Evolutionary conservation across 2,888 invertebrate genomes (phyloP).

Genomic region (Loripinus fragilis): DNA sequence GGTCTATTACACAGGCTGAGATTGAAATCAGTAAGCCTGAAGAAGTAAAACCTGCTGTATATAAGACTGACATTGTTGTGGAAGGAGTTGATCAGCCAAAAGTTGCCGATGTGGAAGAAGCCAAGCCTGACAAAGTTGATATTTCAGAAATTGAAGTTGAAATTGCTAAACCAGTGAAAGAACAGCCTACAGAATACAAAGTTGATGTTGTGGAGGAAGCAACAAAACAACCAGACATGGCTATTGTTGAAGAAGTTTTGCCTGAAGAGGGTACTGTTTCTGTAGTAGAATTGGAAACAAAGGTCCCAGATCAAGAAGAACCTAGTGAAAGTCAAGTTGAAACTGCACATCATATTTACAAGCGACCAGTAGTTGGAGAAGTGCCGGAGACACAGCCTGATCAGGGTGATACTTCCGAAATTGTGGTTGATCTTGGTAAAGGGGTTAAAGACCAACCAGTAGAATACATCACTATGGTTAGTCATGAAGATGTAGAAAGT

Average conservation of each 20-base stretch:
- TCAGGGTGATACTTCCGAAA: slow-evolving; percentile 35
- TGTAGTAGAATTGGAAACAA: slow-evolving; percentile 26
- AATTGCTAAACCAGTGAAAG: slow-evolving; percentile 38
- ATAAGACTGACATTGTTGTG: slow-evolving; percentile 38
- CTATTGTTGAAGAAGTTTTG: slow-evolving; percentile 37
- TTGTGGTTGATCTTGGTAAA: slow-evolving; percentile 23
- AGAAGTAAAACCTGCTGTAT: slow-evolving; percentile 40
- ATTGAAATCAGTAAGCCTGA: slow-evolving; percentile 48
- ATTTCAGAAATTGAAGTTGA: slow-evolving; percentile 43
- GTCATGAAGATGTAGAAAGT: slow-evolving; percentile 35
- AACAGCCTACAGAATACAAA: neutral
- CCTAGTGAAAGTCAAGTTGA: slow-evolving; percentile 50
- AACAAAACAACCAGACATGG: slow-evolving; percentile 40
- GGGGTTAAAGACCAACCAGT: slow-evolving; percentile 35
- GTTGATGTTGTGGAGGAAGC: slow-evolving; percentile 26
- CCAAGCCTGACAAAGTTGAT: slow-evolving; percentile 29
- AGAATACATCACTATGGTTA: slow-evolving; percentile 47
- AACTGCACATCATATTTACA: slow-evolving; percentile 25
- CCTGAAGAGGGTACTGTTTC: slow-evolving; percentile 26
- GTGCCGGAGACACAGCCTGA: slow-evolving; percentile 6
- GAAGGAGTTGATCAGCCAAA: slow-evolving; percentile 35
- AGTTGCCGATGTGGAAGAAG: slow-evolving; percentile 37
- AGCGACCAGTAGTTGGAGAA: slow-evolving; percentile 1
- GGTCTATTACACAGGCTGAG: slow-evolving; percentile 35
- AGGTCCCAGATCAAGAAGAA: slow-evolving; percentile 45